phyloP scores from a whole-genome alignment of 1,140 invertebrate genomes.

The Pristionchus pacificus region DNA sequence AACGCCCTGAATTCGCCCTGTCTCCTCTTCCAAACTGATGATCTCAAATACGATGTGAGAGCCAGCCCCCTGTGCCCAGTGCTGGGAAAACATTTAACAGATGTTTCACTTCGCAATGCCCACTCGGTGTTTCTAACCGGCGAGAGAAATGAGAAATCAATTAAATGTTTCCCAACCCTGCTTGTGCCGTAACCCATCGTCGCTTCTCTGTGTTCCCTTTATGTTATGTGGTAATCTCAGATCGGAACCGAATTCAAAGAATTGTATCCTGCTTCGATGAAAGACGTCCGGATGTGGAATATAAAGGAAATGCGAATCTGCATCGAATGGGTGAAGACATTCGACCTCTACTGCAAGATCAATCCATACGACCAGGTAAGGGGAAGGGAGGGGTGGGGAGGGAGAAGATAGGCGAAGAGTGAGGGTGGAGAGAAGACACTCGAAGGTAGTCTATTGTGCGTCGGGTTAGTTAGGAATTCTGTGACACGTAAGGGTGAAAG shows the following conservation, averaged over 20 bases:
- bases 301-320: conserved; percentile 54
- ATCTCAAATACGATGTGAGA: conserved; percentile 46
- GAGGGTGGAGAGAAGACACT: no score
- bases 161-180: no score
- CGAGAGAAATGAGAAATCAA: no score
- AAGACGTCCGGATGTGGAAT: conserved; percentile 58
- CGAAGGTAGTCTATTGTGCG: no score
- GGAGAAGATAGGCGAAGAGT: no score
- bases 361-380: conserved; percentile 44
- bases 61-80: neutral
- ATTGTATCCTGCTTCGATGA: conserved; percentile 56
- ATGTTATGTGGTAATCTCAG: conserved; percentile 46
- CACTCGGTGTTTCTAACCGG: no score
- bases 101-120: no score
- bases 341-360: conserved; percentile 48
- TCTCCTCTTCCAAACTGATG: conserved; percentile 40
- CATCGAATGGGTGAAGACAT: conserved; percentile 57
- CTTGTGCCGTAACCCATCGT: no score
- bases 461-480: no score
- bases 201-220: conserved; percentile 1
- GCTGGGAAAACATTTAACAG: no score
- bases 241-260: conserved; percentile 51
- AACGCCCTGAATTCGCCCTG: conserved; percentile 44
- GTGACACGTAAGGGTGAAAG: no score
- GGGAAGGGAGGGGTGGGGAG: neutral